These are phyloP conservation scores for Muricea muricata DNA, from an alignment of 92 coral and sea anemone genomes.

Conservation along the genomic window DNA sequence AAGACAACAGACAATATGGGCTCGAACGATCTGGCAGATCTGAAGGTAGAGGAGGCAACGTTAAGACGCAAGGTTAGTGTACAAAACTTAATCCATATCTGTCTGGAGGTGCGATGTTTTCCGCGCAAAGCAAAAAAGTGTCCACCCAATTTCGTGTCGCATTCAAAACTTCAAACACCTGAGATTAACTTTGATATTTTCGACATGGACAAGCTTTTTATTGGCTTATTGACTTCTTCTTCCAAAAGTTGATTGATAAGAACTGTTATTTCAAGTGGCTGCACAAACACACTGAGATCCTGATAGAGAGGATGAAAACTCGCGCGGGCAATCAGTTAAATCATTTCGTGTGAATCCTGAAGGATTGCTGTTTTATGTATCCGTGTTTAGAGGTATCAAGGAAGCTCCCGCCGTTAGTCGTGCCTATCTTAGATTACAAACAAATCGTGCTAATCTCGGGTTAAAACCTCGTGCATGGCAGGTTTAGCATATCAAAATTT, in stretches of 20 bases:
- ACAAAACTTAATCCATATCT: neutral
- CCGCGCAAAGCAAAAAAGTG: neutral
- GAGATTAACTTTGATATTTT: neutral
- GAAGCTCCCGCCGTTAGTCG: constrained; percentile 11
- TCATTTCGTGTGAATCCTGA: neutral
- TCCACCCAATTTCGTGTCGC: neutral
- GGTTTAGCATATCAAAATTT: constrained; percentile 9
- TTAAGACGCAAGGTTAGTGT: constrained; percentile 30
- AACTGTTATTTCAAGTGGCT: constrained; percentile 17
- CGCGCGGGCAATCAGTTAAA: neutral
- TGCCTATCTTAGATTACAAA: constrained; percentile 24
- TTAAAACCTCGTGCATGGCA: constrained; percentile 17
- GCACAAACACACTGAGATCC: neutral
- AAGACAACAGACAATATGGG: constrained; percentile 6
- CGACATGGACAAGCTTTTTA: constrained; percentile 26
- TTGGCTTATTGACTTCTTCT: neutral
- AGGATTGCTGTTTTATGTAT: neutral
- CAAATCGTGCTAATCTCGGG: neutral
- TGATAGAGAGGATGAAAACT: neutral
- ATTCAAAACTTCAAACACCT: neutral
- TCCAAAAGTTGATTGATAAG: constrained; percentile 19
- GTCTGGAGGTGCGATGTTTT: neutral
- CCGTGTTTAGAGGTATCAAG: constrained; percentile 12
- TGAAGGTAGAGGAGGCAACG: constrained; percentile 33
- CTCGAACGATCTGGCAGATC: constrained; percentile 21